Base-by-base conservation (phyloP, 2,797 vertebrate species). In the Rachycentron canadum region DNA sequence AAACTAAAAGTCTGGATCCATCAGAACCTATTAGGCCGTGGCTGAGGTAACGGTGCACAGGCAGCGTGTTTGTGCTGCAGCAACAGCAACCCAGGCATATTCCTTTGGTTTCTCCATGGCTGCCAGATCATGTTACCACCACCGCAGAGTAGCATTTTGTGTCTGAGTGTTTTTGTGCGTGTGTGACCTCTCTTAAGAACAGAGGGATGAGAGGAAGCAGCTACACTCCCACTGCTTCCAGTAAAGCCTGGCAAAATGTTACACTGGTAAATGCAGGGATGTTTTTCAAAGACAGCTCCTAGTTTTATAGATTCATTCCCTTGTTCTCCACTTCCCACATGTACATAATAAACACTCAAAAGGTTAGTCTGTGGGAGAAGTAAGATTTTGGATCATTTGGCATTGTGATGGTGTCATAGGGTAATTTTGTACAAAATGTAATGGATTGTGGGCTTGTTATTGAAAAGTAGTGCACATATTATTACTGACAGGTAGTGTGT, bases 81-180 rank as follows among this genome's bases (percentile, higher is more conserved):
- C 65, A 62, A 78, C 50, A 63, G 64, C 21, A 16, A 76, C 56
- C 58, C 62, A 13, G 71, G 25, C 76, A 2, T 70, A 34, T 67
- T 76, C 45, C 49, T 76, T 72, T 60, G 59, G 71, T 71, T 76
- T 74, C 68, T 86, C 70, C 62, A 67, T 1, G 43, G 81, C 69
- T 86, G 87, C 79, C 88, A 79, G 81, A 84, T 92, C 84, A 84
- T 25, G 45, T 92, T 87, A 88, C 86, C 57, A 3, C 84, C 60
- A 61, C 74, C 0, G 23, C 76, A 67, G 76, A 82, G 61, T 11
- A 63, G 36, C 74, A 70, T 67, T 90, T 45, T 80, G 76, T 66
- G 72, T 77, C 23, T 41, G 53, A 26, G 71, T 59, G 68, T 76
- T 25, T 43, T 32, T 32, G 59, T 73, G 61, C 2, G 34, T 65